Evolutionary conservation across 2,113 vertebrate genomes (phyloP), one percentile per base, ranked within the genome.

Genomic region (Sprattus sprattus): DNA sequence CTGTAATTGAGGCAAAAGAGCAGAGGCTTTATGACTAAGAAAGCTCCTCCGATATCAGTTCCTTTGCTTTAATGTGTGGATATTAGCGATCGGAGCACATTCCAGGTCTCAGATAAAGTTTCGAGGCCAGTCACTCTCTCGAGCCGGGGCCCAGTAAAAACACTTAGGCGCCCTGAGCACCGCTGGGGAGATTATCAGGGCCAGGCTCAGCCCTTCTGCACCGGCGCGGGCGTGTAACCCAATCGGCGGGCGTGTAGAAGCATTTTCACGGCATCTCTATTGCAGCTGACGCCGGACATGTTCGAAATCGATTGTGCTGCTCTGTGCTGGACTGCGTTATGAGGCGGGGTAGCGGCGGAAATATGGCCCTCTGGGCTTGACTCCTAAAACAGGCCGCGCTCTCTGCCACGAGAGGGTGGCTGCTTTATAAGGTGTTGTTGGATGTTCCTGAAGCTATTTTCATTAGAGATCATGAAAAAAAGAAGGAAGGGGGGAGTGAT

Each of bases 251-350:
- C 18, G 6, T 89, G 88, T 81, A 86, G 89, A 81, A 50, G 83
- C 84, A 88, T 89, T 92, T 92, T 89, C 80, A 89, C 89, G n/a
- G n/a, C 44, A 83, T 91, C 54, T 90, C 93, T 88, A 86, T 92
- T 92, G 80, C 90, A 85, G 86, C 91, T 84, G 54, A 87, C 86
- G 47, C 89, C 83, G 90, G 83, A 91, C 85, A 25, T 25, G 18
- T 89, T 88, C 71, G 88, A 85, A 93, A 93, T 88, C 84, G 83
- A 89, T 88, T 88, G 89, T 87, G 44, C 32, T 20, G 54, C 54
- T 22, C 54, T n/a, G 64, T 13, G 2, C 10, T 32, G 25, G 32
- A 25, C 64, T 81, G 32, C 50, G 71, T 91, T 91, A 89, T 44
- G 54, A 88, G 89, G 89, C 88, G 64, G 88, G 89, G 89, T n/a